Conservation (phyloP, 23 tunicate species). For the Clavelina lepadiformis region DNA sequence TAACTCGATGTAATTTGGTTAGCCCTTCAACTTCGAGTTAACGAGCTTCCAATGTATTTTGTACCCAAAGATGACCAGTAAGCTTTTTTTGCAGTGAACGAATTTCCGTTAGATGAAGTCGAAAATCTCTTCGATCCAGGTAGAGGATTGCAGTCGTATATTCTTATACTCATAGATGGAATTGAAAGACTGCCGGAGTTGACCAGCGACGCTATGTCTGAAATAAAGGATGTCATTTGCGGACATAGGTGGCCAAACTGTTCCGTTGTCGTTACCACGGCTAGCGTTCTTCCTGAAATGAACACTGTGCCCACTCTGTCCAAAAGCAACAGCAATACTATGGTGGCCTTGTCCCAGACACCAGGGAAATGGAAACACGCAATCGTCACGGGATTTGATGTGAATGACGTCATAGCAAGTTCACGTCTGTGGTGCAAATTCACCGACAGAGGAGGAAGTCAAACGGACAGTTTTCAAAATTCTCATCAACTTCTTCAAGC, state of each 20-base stretch:
- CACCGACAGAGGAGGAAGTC: neutral
- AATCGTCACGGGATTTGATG: conserved; percentile 17
- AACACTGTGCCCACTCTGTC: neutral
- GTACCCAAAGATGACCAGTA: neutral
- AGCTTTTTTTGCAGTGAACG: neutral
- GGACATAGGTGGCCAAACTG: conserved; percentile 49
- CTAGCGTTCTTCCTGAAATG: neutral
- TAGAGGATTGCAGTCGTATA: conserved; percentile 15
- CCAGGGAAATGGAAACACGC: conserved; percentile 3
- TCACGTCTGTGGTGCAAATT: conserved; percentile 8
- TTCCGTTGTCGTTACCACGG: conserved; percentile 37
- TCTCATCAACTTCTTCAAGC: conserved; percentile 24
- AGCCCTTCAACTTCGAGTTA: too few species aligned
- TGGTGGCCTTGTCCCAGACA: neutral
- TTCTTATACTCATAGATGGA: conserved; percentile 51
- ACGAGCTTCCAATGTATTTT: too few species aligned
- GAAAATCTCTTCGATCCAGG: conserved; percentile 28
- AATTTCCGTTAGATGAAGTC: conserved; percentile 25
- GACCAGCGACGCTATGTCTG: conserved; percentile 40
- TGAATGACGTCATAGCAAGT: conserved; percentile 40
- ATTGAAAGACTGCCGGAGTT: conserved; percentile 29
- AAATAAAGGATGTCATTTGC: conserved; percentile 52
- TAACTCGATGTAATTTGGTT: too few species aligned
- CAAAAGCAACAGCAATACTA: conserved; percentile 2
- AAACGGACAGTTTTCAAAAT: neutral